Percentiles rank a stretch among this genome's conserved stretches.
Conservation (phyloP, 2,113 vertebrate species). For the Collichthys lucidus region DNA sequence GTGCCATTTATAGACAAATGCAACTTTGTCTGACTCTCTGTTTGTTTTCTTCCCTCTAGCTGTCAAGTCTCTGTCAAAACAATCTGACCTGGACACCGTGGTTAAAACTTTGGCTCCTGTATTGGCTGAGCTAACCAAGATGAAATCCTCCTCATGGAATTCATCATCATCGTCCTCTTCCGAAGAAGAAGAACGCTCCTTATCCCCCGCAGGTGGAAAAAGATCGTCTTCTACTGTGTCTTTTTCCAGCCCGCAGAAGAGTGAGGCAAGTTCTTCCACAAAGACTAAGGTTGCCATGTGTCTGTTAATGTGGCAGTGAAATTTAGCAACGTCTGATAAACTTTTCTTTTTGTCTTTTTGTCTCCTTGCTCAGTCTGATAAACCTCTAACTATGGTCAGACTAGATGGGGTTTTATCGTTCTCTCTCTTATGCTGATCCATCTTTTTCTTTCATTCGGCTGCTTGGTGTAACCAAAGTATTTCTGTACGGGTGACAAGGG, state of each 20-base stretch:
- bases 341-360: too few species aligned
- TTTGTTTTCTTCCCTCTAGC: slow-evolving; percentile 34
- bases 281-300: slow-evolving; percentile 32
- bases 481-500: too few species aligned
- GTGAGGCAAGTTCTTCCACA: background rate
- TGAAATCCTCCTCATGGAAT: slow-evolving; percentile 41
- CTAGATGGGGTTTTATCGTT: background rate
- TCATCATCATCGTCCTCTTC: background rate
- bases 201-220: background rate
- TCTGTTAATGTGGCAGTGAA: too few species aligned
- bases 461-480: too few species aligned
- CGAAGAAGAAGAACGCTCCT: too few species aligned
- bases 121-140: slow-evolving; percentile 74
- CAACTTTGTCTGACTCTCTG: background rate
- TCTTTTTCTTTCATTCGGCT: too few species aligned
- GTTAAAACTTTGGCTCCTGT: slow-evolving; percentile 76
- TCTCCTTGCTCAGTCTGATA: background rate
- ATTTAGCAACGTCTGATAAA: too few species aligned
- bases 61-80: slow-evolving; percentile 59
- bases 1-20: too few species aligned
- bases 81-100: slow-evolving; percentile 59
- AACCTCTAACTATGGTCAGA: slow-evolving; percentile 39
- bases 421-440: slow-evolving; percentile 28
- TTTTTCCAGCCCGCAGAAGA: background rate
- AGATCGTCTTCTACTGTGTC: background rate